Conservation (phyloP, 2,113 vertebrate species). For the Damaliscus lunatus region DNA sequence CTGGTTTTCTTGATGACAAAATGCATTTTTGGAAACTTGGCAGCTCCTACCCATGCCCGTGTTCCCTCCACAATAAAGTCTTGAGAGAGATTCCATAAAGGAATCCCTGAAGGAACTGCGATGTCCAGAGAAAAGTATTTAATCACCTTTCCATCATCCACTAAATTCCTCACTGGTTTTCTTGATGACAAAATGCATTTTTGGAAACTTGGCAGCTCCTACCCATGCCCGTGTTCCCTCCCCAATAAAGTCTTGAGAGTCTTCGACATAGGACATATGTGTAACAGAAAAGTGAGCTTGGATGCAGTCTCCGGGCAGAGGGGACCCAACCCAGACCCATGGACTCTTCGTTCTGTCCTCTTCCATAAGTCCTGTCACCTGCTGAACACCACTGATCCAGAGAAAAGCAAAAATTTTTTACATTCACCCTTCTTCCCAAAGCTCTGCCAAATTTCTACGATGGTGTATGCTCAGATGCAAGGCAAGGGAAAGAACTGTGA, state of each 20-base stretch:
- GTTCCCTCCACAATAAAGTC: not conserved
- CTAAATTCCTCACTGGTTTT: not conserved
- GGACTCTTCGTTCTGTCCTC: accelerated
- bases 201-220: not conserved
- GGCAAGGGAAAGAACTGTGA: accelerated
- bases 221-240: accelerated
- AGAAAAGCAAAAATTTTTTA: not conserved
- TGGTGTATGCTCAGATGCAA: not conserved
- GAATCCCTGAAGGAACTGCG: not conserved
- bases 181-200: not conserved
- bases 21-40: not conserved
- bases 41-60: not conserved
- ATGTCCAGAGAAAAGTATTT: not conserved
- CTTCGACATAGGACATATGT: accelerated
- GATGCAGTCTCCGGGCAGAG: not conserved
- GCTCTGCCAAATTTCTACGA: not conserved
- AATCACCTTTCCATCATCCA: accelerated
- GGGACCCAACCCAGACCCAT: not conserved
- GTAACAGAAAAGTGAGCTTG: not conserved
- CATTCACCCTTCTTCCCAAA: not conserved
- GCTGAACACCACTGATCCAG: not conserved
- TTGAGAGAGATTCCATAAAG: not conserved
- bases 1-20: not conserved
- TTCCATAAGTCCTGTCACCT: accelerated
- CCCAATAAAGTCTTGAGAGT: not conserved